These are phyloP conservation scores for Ophioderma brevispina DNA, from an alignment of 35 echinoderm and acorn worm species.

Conservation along the genomic window DNA sequence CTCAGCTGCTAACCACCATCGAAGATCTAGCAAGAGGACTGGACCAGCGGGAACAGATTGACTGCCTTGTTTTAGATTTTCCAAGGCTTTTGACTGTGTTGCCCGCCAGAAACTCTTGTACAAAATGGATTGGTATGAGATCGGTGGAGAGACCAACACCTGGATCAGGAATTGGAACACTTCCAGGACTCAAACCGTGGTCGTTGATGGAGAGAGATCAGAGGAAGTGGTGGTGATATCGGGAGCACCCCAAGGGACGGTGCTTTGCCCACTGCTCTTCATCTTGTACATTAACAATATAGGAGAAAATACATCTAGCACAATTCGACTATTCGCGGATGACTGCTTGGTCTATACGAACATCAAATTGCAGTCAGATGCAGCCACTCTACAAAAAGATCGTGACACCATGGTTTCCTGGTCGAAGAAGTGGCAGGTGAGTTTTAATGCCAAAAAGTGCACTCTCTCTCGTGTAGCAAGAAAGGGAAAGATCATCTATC, in stretches of 20 bases:
- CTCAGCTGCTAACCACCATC: neutral
- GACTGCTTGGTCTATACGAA: slow-evolving; percentile 45
- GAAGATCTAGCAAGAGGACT: slow-evolving; percentile 27
- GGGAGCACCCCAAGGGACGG: slow-evolving; percentile 69
- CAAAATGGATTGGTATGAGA: slow-evolving; percentile 39
- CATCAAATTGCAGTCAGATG: slow-evolving; percentile 18
- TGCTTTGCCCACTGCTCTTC: slow-evolving; percentile 58
- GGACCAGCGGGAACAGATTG: slow-evolving; percentile 16
- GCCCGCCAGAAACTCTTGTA: slow-evolving; percentile 28
- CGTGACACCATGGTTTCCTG: too few relatives aligned
- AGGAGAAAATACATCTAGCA: neutral
- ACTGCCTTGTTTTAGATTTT: slow-evolving; percentile 42
- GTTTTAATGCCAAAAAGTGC: slow-evolving; percentile 33
- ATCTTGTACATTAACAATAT: slow-evolving; percentile 64
- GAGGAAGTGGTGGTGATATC: slow-evolving; percentile 3
- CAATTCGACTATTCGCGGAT: slow-evolving; percentile 58
- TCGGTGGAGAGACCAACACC: slow-evolving; percentile 12
- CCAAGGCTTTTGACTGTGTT: slow-evolving; percentile 58
- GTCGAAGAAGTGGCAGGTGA: slow-evolving; percentile 47
- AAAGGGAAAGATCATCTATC: slow-evolving; percentile 22
- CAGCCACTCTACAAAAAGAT: neutral
- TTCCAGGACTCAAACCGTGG: slow-evolving; percentile 25
- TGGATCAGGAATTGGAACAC: slow-evolving; percentile 43
- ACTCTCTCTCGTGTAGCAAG: slow-evolving; percentile 18
- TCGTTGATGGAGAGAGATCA: too few relatives aligned